phyloP scores from a whole-genome alignment of 1,140 invertebrate genomes.

The Ruditapes philippinarum region DNA sequence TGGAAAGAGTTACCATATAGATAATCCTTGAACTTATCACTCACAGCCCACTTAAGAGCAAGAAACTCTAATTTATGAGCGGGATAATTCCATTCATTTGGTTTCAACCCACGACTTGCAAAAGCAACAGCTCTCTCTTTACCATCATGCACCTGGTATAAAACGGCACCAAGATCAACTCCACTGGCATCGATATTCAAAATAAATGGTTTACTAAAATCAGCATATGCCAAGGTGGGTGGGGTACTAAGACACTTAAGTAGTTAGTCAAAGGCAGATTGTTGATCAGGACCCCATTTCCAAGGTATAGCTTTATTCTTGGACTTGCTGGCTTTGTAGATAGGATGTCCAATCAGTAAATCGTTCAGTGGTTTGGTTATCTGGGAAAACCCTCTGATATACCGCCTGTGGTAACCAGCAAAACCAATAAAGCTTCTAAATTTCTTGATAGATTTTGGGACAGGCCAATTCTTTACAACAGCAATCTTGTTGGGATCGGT shows the following conservation, averaged over 20 bases:
- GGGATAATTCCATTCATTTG: not conserved
- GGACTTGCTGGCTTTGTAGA: not conserved
- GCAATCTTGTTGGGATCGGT: not conserved
- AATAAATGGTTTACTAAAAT: slow-evolving; percentile 8
- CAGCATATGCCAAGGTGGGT: not conserved
- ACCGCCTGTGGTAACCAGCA: not conserved
- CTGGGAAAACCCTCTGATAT: not conserved
- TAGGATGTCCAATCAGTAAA: not conserved
- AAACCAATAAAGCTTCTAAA: not conserved
- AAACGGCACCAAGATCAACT: not conserved
- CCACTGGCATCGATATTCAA: slow-evolving; percentile 3
- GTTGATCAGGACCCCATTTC: not conserved
- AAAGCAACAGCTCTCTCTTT: not conserved
- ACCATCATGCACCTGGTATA: slow-evolving; percentile 13
- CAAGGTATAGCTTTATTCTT: not conserved
- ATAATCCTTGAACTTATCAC: slow-evolving; percentile 61
- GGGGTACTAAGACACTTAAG: not conserved
- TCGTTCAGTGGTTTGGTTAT: not conserved
- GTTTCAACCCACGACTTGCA: not conserved
- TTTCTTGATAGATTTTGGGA: not conserved
- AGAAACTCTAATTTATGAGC: slow-evolving; percentile 55
- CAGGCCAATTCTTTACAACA: not conserved
- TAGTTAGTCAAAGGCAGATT: not conserved
- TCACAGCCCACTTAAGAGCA: slow-evolving; percentile 53
- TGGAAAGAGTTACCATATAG: not conserved